Conservation (phyloP, 2,797 vertebrate species). For the Poeciliopsis infans region DNA sequence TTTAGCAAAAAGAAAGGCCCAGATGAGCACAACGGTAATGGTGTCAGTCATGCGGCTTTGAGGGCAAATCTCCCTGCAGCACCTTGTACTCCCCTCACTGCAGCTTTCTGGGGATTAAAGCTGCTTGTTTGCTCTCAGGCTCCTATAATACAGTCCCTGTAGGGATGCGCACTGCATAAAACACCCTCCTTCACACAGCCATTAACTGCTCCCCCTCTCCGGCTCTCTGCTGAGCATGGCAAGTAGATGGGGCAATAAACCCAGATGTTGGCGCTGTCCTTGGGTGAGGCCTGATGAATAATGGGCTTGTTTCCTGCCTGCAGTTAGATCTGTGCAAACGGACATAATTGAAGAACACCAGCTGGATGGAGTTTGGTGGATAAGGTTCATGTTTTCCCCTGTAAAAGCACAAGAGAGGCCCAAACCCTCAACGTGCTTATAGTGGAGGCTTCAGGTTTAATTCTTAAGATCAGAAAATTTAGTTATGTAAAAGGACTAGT, state of each 20-base stretch:
- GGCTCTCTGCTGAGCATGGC: conserved; percentile 13
- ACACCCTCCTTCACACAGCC: conserved; percentile 31
- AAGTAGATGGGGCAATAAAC: conserved; percentile 33
- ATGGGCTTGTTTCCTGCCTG: conserved; percentile 22
- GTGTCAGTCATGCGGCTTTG: conserved; percentile 44
- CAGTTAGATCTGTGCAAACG: neutral
- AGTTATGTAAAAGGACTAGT: neutral
- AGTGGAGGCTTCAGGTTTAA: neutral
- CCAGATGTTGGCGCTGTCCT: conserved; percentile 40
- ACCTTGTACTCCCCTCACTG: conserved; percentile 46
- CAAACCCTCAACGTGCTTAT: neutral
- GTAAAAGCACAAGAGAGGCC: neutral
- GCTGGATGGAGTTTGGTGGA: neutral
- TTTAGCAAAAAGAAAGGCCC: conserved; percentile 34
- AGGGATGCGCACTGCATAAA: conserved; percentile 39
- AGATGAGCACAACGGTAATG: conserved; percentile 34
- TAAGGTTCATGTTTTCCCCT: neutral
- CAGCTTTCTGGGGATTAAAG: conserved; percentile 58
- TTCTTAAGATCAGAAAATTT: neutral
- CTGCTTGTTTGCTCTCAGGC: conserved; percentile 52
- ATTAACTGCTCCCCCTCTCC: conserved; percentile 16
- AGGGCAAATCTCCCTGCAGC: conserved; percentile 49
- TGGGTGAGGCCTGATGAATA: conserved; percentile 19
- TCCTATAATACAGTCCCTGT: conserved; percentile 37
- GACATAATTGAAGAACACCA: neutral